phyloP scores from a whole-genome alignment of 2,113 vertebrate genomes.

The Acanthochromis polyacanthus region DNA sequence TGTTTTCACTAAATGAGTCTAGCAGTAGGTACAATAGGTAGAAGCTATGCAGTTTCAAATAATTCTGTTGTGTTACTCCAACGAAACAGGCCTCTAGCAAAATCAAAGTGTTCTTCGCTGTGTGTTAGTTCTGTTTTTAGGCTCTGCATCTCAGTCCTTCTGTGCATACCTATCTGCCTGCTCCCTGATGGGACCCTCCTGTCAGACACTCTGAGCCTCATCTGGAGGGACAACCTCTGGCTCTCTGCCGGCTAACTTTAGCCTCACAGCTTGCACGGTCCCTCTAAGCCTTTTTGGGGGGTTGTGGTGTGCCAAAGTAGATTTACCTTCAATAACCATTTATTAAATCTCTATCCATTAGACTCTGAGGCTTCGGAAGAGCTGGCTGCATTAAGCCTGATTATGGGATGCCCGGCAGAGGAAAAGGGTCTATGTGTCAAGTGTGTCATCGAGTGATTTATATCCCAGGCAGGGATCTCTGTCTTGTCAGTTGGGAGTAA shows the following conservation, averaged over 20 bases:
- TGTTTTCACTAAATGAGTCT: not conserved
- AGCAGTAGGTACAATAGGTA: too few relatives aligned
- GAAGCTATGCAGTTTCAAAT: not conserved
- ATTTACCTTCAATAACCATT: conserved; percentile 99
- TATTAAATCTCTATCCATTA: conserved; percentile 98
- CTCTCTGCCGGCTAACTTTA: conserved; percentile 68
- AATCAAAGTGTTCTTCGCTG: not conserved
- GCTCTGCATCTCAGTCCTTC: not conserved
- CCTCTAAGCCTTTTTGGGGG: conserved; percentile 85
- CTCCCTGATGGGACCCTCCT: conserved; percentile 15
- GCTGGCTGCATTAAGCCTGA: conserved; percentile 94
- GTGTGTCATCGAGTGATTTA: conserved; percentile 85
- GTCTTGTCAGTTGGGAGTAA: conserved; percentile 76
- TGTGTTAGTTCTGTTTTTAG: not conserved
- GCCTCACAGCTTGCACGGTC: conserved; percentile 68
- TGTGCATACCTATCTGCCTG: conserved; percentile 26
- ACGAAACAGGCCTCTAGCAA: not conserved
- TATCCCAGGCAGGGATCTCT: conserved; percentile 71
- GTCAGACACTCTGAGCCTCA: conserved; percentile 62
- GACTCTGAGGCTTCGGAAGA: conserved; percentile 88
- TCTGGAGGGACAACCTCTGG: conserved; percentile 60
- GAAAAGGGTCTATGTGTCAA: conserved; percentile 81
- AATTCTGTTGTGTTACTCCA: not conserved
- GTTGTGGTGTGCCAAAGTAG: conserved; percentile 91
- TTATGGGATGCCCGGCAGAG: conserved; percentile 88